Percentiles rank a stretch among this genome's conserved stretches.
phyloP scores from a whole-genome alignment of 2,113 vertebrate genomes.

The Notiomystis cincta region DNA sequence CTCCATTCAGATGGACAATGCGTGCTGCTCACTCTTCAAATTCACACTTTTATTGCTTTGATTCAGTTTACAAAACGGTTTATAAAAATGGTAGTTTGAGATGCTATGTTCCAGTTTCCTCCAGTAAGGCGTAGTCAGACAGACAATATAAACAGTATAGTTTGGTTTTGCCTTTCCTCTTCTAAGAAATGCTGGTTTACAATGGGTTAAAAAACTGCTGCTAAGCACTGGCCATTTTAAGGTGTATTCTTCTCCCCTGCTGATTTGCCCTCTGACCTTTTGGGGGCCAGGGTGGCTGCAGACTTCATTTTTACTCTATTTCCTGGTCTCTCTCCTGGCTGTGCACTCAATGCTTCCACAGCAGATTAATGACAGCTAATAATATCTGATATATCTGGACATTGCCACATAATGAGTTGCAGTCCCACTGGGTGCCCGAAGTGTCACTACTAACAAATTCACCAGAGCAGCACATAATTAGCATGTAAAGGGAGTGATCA shows the following conservation, averaged over 20 bases:
- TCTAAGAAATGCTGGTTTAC: background rate
- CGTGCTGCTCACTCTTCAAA: fast-evolving
- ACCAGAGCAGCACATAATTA: conserved; percentile 89
- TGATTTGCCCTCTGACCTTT: conserved; percentile 82
- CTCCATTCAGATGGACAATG: background rate
- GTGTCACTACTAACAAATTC: conserved; percentile 99
- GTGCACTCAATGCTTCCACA: conserved; percentile 78
- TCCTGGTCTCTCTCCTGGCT: conserved; percentile 73
- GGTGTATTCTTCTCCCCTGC: conserved; percentile 51
- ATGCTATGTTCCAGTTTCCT: background rate
- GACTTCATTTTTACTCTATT: conserved; percentile 78
- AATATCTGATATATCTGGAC: conserved; percentile 99
- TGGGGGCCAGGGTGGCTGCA: conserved; percentile 61
- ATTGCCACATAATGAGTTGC: conserved; percentile 95
- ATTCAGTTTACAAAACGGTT: background rate
- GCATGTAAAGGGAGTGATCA: conserved; percentile 91
- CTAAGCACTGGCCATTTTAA: conserved; percentile 54
- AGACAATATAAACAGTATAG: background rate
- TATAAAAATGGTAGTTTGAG: background rate
- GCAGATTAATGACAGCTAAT: conserved; percentile 99
- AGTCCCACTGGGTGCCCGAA: conserved; percentile 92
- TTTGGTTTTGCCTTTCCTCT: background rate
- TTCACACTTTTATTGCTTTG: background rate
- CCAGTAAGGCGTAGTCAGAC: background rate
- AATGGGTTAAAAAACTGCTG: conserved; percentile 28